phyloP scores from a whole-genome alignment of 2,797 vertebrate genomes.

The Varecia variegata region DNA sequence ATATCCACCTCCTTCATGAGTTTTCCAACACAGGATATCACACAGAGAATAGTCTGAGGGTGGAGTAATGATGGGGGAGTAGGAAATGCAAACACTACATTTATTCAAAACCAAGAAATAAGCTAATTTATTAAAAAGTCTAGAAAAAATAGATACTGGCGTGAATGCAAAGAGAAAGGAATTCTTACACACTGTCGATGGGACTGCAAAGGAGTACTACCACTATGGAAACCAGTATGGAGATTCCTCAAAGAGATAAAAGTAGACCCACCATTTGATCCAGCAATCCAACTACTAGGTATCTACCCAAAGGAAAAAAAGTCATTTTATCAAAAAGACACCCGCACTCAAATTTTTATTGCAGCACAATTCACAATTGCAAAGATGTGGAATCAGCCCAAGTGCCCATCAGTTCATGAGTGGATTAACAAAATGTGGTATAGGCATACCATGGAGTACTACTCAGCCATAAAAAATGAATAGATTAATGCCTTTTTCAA shows the following conservation, averaged over 20 bases:
- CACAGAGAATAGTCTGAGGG: background rate
- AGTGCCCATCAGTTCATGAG: background rate
- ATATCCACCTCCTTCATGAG: fast-evolving
- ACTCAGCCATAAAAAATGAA: background rate
- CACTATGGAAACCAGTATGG: background rate
- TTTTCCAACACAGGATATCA: background rate
- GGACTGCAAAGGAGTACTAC: background rate
- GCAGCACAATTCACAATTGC: background rate
- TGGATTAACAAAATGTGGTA: background rate
- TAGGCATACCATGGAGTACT: background rate
- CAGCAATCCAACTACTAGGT: background rate
- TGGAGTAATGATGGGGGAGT: fast-evolving
- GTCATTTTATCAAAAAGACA: background rate
- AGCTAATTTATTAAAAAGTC: background rate
- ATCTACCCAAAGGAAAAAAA: background rate
- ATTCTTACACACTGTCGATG: background rate
- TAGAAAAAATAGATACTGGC: background rate
- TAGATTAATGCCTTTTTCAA: background rate
- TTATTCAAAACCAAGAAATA: background rate
- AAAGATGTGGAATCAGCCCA: background rate
- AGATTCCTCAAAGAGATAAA: background rate
- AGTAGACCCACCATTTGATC: background rate
- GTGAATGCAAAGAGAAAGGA: background rate
- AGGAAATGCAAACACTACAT: fast-evolving
- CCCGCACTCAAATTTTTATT: background rate